Percentiles rank a stretch among this genome's conserved stretches.
These are phyloP conservation scores for Temnothorax nylanderi DNA, from an alignment of 1,140 invertebrate species.

Conservation along the genomic window DNA sequence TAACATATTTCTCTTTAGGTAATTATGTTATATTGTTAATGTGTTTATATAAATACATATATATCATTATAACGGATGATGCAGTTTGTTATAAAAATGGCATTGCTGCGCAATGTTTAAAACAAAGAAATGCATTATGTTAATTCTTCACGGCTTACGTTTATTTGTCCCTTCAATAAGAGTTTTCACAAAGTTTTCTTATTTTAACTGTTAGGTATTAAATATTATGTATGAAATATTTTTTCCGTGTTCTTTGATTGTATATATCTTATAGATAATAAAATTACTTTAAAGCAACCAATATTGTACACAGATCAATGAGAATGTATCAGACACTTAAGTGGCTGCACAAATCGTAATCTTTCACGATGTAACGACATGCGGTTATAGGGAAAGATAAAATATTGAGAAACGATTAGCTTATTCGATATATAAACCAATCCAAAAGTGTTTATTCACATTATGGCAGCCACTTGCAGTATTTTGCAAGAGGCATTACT, in stretches of 20 bases:
- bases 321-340: background rate
- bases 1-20: constrained; percentile 65
- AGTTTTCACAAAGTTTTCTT: background rate
- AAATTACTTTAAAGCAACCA: constrained; percentile 8
- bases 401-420: background rate
- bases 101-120: constrained; percentile 78
- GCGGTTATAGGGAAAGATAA: background rate
- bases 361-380: background rate
- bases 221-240: constrained; percentile 32
- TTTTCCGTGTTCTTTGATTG: background rate
- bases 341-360: background rate
- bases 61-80: constrained; percentile 72
- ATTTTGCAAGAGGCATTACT: background rate
- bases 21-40: constrained; percentile 76
- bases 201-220: background rate
- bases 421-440: constrained; percentile 37
- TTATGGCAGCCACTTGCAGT: background rate
- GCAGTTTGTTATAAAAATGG: constrained; percentile 76
- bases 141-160: constrained; percentile 57
- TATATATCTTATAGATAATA: constrained; percentile 4
- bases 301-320: background rate
- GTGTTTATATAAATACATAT: constrained; percentile 56
- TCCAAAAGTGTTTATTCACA: background rate
- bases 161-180: constrained; percentile 37
- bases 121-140: constrained; percentile 66